Evolutionary conservation across 2,888 invertebrate species (phyloP), one percentile per base, ranked within the genome.

Genomic region (Agrotis exclamationis): DNA sequence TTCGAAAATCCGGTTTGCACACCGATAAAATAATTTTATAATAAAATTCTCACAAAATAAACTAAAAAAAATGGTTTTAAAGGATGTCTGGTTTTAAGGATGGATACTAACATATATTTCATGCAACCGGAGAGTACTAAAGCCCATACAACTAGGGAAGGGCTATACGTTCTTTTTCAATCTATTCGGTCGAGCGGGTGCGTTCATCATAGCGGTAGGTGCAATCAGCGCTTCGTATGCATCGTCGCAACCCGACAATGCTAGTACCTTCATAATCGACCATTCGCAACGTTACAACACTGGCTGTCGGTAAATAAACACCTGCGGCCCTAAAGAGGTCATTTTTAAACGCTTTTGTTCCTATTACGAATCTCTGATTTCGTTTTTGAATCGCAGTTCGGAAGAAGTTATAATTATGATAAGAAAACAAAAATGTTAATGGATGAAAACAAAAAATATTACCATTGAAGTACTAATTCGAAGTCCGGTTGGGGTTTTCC

Each of bases 141-240:
- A 48, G 20, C 50, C 51, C 18, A 70, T 53, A 74, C 44, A 70
- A 64, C 65, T 44, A 71, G 56, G n/a, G 39, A 71, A 70, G 68
- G 64, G 72, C 58, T 71, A n/a, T n/a, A 53, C 62, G 62, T 82
- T 70, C 69, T 79, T 73, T 84, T 87, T 72, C 83, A 85, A 85
- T 87, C 80, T 87, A 79, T 84, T 85, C 85, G 85, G 85, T 86
- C 72, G 85, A 88, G 76, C 75, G 87, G 53, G 71, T 82, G 63
- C 75, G 82, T 82, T 89, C 85, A 85, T 87, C 85, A 85, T 76
- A 74, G 79, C 81, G 78, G 78, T 51, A 64, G 80, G 76, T 77
- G 89, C 90, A 93, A 93, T 92, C 92, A 90, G 86, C 80, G 87
- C 70, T 62, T 82, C 65, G 88, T 87, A 92, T 88, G 92, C 93